Conservation (phyloP, 2,797 vertebrate species). For the Tapera naevia region DNA sequence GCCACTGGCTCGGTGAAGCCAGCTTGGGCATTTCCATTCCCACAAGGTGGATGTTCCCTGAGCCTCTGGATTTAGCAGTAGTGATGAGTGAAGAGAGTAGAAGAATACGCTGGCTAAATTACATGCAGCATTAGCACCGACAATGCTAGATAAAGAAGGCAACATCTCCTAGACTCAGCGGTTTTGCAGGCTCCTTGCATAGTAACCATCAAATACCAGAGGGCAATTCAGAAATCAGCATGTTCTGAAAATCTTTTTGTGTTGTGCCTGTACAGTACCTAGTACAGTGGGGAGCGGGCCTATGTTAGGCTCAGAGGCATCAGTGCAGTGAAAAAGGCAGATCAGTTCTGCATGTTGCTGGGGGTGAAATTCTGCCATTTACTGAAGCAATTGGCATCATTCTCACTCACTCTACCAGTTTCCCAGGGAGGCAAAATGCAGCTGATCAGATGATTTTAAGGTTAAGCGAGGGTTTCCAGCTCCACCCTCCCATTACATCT, state of each 20-base stretch:
- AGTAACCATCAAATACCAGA: not conserved
- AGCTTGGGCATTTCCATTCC: not conserved
- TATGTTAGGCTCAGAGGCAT: not conserved
- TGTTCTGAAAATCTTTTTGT: not conserved
- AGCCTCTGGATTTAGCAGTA: not conserved
- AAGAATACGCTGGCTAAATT: not conserved
- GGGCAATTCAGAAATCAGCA: not conserved
- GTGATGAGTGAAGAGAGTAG: not conserved
- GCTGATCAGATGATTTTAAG: not conserved
- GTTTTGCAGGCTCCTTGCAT: not conserved
- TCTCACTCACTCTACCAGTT: not conserved
- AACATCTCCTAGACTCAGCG: not conserved
- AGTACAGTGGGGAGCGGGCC: not conserved
- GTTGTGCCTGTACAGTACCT: not conserved
- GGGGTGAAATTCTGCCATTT: not conserved
- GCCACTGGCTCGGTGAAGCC: accelerated
- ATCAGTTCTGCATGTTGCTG: not conserved
- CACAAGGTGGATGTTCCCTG: not conserved
- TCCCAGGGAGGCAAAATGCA: not conserved
- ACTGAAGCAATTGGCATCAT: not conserved
- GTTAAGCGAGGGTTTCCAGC: not conserved
- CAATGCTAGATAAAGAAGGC: not conserved
- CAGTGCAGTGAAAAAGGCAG: not conserved
- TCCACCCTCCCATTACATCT: not conserved
- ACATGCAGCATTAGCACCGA: not conserved